Base-by-base conservation (phyloP, 2,113 vertebrate species). In the Oxygymnocypris stewartii region DNA sequence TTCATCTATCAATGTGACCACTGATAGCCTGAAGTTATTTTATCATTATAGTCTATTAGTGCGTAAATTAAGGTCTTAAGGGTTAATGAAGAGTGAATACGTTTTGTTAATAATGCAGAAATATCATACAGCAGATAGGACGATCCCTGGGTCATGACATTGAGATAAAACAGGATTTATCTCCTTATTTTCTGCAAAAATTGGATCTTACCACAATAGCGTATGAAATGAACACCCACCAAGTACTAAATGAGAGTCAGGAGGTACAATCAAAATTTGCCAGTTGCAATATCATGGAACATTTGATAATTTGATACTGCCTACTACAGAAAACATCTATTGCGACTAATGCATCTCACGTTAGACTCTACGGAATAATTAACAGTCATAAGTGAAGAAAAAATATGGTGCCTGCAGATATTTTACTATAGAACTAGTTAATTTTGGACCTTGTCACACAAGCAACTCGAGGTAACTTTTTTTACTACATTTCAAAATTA, bases 31-130 rank as follows among this genome's bases (percentile, higher is more conserved):
- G 86, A 92, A 94, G 91, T 91, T 93, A 94, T 94, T 93, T 94
- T 93, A 94, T 92, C 93, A 91, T 94, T 92, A 91, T 89, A 90
- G 90, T 92, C 93, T 94, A 93, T 93, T 92, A 92, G 88, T 91
- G 87, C 40, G 86, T 93, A 94, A 94, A 94, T 94, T 88, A 93
- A 92, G 93, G 93, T 93, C 93, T 93, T 90, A 49, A 89, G 90
- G 93, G 94, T 94, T 95, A 94, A 95, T 95, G 93, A 94, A 93
- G 90, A 89, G 88, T 84, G 87, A 90, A 92, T 91, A 93, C 92
- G 93, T 93, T 91, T 89, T 89, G 92, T 93, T 95, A 93, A 94
- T 93, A 93, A 94, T 92, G 90, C 91, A 93, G 92, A 90, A 92
- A 90, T 92, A 92, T 92, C 92, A 91, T 81, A 85, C 86, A 87